Base-by-base conservation (phyloP, 2,888 invertebrate species). In the Balanococcus diminutus region DNA sequence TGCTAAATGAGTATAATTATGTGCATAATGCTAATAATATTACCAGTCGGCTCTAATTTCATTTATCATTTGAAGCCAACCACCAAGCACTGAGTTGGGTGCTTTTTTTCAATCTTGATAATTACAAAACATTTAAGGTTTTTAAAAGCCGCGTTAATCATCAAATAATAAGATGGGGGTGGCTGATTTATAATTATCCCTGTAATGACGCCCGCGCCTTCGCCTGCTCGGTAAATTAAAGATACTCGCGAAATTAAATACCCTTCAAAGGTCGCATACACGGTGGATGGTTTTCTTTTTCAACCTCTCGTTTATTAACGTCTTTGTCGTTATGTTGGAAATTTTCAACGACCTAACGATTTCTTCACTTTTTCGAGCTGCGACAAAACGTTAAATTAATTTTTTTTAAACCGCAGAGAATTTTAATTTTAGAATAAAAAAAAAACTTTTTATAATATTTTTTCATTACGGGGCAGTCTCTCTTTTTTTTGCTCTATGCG, bases 231-330 rank as follows among this genome's bases (percentile, higher is more conserved):
- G 75, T 75, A 75, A 32, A 75, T 75, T 75, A 75, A 75, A 75
- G 75, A 75, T 75, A 75, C 32, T 75, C 75, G 51, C 75, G 11
- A 32, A 32, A 32, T 75, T 75, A 75, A 31, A 75, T 32, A 75
- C 75, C 75, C 75, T 31, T 75, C 75, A 75, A 75, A 75, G 75
- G 75, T 75, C 75, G 75, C 61, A 67, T 75, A 75, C 75, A 28
- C 67, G 75, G 19, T n/a, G 51, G 51, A 51, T 51, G 51, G n/a
- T 19, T 51, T 19, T 51, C 19, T 19, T 51, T 9, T 51, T 51
- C 4, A 0, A 9, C 11, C 14, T 42, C 14, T 51, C 19, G 3
- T 51, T n/a, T 36, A 5, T 51, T 51, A 4, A 19, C 8, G 6
- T 51, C 19, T 42, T 42, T 11, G 19, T 51, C 51, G 51, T 51